phyloP scores from a whole-genome alignment of 2,888 invertebrate species.

The Pseudococcus jackbeardsleyi region DNA sequence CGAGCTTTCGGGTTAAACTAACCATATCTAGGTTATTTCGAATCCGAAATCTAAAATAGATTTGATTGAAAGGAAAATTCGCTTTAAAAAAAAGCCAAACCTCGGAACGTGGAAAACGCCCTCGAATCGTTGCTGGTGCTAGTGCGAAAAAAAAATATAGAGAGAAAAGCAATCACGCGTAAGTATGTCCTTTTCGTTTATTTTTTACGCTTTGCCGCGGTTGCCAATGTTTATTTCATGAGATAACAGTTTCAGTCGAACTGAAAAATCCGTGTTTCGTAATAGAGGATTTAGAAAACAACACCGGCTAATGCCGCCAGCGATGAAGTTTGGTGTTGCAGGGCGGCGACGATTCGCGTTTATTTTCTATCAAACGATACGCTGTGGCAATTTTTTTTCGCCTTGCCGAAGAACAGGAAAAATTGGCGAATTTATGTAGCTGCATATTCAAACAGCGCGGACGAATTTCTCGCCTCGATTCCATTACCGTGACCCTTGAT shows the following conservation, averaged over 20 bases:
- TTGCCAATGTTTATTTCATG: slow-evolving; percentile 50
- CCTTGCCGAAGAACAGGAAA: not conserved
- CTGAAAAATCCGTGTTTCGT: slow-evolving; percentile 41
- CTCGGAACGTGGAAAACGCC: slow-evolving; percentile 14
- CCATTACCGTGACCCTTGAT: not conserved
- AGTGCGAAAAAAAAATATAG: not conserved
- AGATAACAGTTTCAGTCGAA: slow-evolving; percentile 45
- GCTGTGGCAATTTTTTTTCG: not conserved
- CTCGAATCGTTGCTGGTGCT: not conserved
- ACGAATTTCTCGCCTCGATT: slow-evolving; percentile 12
- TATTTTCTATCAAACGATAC: slow-evolving; percentile 29
- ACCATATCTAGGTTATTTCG: slow-evolving; percentile 3
- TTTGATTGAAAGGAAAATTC: slow-evolving; percentile 55
- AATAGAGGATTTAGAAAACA: slow-evolving; percentile 52
- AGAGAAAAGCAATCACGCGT: slow-evolving; percentile 45
- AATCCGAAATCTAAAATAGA: slow-evolving; percentile 41
- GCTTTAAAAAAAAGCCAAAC: slow-evolving; percentile 3
- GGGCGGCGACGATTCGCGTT: not conserved
- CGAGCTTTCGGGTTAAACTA: slow-evolving; percentile 29
- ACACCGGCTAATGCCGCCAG: slow-evolving; percentile 43
- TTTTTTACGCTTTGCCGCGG: slow-evolving; percentile 39
- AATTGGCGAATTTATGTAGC: slow-evolving; percentile 29
- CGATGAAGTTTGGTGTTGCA: not conserved
- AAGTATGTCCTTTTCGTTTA: slow-evolving; percentile 55
- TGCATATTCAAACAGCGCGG: slow-evolving; percentile 6